phyloP scores from a whole-genome alignment of 2,888 invertebrate genomes.

The Bhutanitis thaidina region DNA sequence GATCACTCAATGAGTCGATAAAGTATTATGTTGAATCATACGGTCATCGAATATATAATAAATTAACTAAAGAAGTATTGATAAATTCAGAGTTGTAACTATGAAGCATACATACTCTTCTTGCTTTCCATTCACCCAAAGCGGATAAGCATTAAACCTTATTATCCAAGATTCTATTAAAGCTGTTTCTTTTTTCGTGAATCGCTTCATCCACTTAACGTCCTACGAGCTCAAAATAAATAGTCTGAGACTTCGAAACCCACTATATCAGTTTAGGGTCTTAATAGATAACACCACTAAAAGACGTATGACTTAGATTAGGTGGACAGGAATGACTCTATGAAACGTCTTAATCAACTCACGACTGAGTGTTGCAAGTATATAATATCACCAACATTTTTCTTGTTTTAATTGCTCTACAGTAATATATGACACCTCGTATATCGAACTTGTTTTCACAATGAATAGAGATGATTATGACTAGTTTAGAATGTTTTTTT shows the following conservation, averaged over 20 bases:
- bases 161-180: constrained; percentile 8
- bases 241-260: constrained; percentile 11
- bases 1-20: too few relatives aligned
- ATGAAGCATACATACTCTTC: neutral
- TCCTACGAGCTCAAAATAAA: constrained; percentile 15
- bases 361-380: constrained; percentile 10
- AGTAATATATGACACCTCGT: too few relatives aligned
- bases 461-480: too few relatives aligned
- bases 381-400: neutral
- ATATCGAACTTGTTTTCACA: too few relatives aligned
- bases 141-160: neutral
- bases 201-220: constrained; percentile 19
- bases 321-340: constrained; percentile 10
- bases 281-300: constrained; percentile 19
- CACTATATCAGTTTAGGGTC: constrained; percentile 16
- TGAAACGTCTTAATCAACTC: constrained; percentile 19
- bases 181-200: constrained; percentile 12
- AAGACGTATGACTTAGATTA: constrained; percentile 20
- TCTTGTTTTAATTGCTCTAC: neutral
- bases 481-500: too few relatives aligned
- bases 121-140: neutral
- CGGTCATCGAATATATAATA: too few relatives aligned
- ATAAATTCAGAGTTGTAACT: too few relatives aligned
- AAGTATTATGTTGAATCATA: too few relatives aligned
- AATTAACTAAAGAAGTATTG: too few relatives aligned